A percentile compares a stretch with the other conserved stretches of the same genome.
phyloP scores from a whole-genome alignment of 2,888 invertebrate genomes.

The Limnephilus lunatus region DNA sequence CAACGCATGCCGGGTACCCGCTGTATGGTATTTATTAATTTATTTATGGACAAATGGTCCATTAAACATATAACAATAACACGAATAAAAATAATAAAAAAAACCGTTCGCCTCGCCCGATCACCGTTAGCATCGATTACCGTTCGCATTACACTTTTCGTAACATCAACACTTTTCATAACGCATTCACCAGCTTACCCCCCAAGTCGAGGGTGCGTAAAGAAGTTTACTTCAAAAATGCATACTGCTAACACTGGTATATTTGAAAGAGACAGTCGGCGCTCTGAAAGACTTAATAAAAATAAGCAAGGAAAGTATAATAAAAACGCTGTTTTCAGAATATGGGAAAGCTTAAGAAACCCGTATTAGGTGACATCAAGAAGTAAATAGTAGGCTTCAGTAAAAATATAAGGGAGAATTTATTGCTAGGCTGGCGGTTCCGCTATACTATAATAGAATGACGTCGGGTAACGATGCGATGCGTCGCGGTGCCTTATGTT shows the following conservation, averaged over 20 bases:
- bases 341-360: background rate
- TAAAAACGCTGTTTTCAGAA: background rate
- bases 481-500: constrained; percentile 7
- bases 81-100: background rate
- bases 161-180: too few relatives aligned
- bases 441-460: background rate
- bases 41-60: too few relatives aligned
- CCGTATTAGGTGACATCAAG: background rate
- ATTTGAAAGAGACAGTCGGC: background rate
- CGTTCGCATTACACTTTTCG: too few relatives aligned
- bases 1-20: too few relatives aligned
- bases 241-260: background rate
- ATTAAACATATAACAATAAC: too few relatives aligned
- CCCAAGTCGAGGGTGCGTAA: too few relatives aligned
- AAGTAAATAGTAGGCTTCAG: background rate
- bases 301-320: background rate
- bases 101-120: too few relatives aligned
- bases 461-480: constrained; percentile 17
- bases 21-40: too few relatives aligned
- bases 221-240: too few relatives aligned
- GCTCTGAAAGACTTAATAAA: background rate
- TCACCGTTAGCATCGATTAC: too few relatives aligned
- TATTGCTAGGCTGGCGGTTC: background rate
- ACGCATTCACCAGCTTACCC: too few relatives aligned
- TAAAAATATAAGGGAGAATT: background rate